A percentile compares a stretch with the other conserved stretches of the same genome.
These are phyloP conservation scores for Tichodroma muraria DNA, from an alignment of 2,113 vertebrate species.

Conservation along the genomic window DNA sequence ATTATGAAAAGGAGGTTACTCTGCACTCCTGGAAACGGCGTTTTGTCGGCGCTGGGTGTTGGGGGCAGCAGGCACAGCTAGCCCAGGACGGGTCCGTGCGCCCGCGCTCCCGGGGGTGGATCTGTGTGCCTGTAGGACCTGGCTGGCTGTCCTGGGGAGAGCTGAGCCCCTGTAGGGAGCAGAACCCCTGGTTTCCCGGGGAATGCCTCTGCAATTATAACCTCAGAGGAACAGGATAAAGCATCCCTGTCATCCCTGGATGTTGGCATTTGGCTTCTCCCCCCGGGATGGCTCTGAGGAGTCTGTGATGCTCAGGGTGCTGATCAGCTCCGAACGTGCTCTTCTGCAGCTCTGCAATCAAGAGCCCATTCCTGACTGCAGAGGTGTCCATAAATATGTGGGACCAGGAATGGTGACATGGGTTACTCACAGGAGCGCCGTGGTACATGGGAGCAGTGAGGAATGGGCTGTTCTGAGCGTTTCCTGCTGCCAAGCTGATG, in stretches of 20 bases:
- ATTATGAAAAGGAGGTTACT: constrained; percentile 44
- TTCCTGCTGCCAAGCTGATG: not conserved
- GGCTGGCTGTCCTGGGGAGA: not conserved
- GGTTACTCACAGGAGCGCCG: not conserved
- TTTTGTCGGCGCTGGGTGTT: not conserved
- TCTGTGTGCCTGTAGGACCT: not conserved
- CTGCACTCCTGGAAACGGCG: not conserved
- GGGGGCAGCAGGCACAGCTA: not conserved
- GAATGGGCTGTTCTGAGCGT: not conserved
- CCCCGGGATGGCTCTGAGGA: not conserved
- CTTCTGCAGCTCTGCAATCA: not conserved
- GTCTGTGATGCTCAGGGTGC: not conserved
- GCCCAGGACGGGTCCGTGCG: not conserved
- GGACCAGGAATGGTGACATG: not conserved
- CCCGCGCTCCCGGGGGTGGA: not conserved
- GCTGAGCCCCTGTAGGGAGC: accelerated
- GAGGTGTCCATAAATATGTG: not conserved
- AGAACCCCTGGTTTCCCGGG: not conserved
- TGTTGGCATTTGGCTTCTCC: not conserved
- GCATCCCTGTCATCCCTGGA: not conserved
- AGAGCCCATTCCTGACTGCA: not conserved
- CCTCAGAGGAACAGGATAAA: not conserved
- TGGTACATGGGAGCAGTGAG: not conserved
- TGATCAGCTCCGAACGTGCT: accelerated
- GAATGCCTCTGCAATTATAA: not conserved